Base-by-base conservation (phyloP, 1,140 invertebrate genomes). In the Drosophila asahinai region DNA sequence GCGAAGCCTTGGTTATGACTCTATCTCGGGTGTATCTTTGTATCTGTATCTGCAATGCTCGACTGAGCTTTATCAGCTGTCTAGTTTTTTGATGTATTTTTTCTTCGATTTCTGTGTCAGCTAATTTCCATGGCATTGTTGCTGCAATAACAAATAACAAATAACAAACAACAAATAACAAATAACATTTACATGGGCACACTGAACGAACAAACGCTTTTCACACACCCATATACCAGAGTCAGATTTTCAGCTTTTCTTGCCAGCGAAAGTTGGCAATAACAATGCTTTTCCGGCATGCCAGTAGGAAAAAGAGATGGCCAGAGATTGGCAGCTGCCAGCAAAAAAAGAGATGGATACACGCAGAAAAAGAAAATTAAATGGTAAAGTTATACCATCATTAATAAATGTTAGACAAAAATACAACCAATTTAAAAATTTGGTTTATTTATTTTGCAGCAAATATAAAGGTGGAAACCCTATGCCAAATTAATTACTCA, bases 201-300 rank as follows among this genome's bases (percentile, higher is more conserved):
- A 52, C 36, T 27, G 40, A 67, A 49, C 64, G 38, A 67, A 38
- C 64, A 55, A 77, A 66, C 73, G 63, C 73, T 77, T 77, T 77
- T 77, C 75, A 77, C 75, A 60, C 73, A 68, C 55, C 17, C 22
- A 63, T 15, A 19, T 8, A 5, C 14, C n/a, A 15, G 9, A 30
- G 48, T 42, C 62, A 52, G 66, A 48, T 67, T 66, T 66, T 36
- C 19, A 55, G 58, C 64, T 78, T 78, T 78, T 78, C 75, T 70
- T 68, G 65, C 54, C 73, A 78, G 75, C 75, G 75, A 78, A 78
- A 78, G 75, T 78, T 78, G 72, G 70, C 71, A 75, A 73, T 79
- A 79, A 79, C 77, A 79, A 79, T 79, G 77, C 60, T 79, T 80
- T 80, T 79, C 77, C 77, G 76, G 77, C 67, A 60, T 73, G 55